Base-by-base conservation (phyloP, 1,140 invertebrate genomes). In the Phthorimaea operculella region DNA sequence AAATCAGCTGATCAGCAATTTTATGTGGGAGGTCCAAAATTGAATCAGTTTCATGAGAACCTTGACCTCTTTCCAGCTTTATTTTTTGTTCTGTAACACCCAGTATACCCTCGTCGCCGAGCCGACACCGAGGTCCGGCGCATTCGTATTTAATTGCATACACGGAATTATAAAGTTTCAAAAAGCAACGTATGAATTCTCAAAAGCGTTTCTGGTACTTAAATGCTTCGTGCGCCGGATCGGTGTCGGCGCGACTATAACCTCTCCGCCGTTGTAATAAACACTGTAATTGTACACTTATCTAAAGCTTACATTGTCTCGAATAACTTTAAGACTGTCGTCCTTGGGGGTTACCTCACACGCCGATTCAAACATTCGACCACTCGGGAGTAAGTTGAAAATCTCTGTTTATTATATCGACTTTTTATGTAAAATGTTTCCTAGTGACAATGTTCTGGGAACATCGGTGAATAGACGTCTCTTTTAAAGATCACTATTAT, bases 281-380 rank as follows among this genome's bases (percentile, higher is more conserved):
- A 60, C 28, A 52, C 59, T 57, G 54, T 44, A 54, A 57, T 57
- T 54, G 44, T 60, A 52, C 39, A 60, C 45, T 52, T 49, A 60
- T 54, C 47, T 52, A 47, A 14, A 47, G 59, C 59, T 60, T 60
- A 60, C 51, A 52, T 28, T 47, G 44, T 47, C 44, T 47, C 44
- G 44, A 47, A 47, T 47, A 47, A 47, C 44, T 1, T 17, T 47
- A n/a, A 47, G 44, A 47, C 44, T 47, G 44, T 47, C 44, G 44
- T 16, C 44, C 10, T 15, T 9, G 15, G 16, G 44, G 44, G 44
- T 3, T 39, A 39, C 10, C 10, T 39, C 36, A 12, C 36, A 39
- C 36, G 36, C 8, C 36, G n/a, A 39, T 9, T 9, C 2, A 28
- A 28, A 28, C 6, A 28, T 28, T 39, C 10, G 36, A 39, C 36